Evolutionary conservation across 2,888 invertebrate species (phyloP), one percentile per base, ranked within the genome.

Genomic region (Apamea crenata): DNA sequence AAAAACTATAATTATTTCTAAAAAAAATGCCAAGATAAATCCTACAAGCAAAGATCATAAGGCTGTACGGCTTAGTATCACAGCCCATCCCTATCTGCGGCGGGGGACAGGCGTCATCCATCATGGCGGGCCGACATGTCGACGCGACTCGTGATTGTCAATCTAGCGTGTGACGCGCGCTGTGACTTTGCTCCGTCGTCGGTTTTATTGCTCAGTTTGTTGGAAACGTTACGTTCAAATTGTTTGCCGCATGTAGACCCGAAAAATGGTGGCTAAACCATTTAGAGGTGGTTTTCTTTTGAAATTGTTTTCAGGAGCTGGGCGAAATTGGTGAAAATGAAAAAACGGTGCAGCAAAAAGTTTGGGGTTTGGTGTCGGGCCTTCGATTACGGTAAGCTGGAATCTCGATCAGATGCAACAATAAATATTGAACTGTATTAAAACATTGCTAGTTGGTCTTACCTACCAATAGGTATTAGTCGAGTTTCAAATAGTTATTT

Each of bases 101-200:
- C 80, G 81, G 79, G 65, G 83, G 88, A 85, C 88, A 81, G 86
- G 83, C 88, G 88, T 88, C 91, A 92, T 93, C 92, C 91, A 93
- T 93, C 94, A 94, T 90, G 91, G 86, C 89, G 77, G 79, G 79
- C 61, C 83, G 87, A 85, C 88, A 91, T 88, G 91, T 90, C 91
- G 92, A 92, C 92, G 91, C 90, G 93, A 91, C 91, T 89, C 89
- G 89, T 92, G 94, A 94, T 93, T 93, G 93, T 93, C 93, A 93
- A 93, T 93, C 94, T 93, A 90, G 89, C 90, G 89, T 89, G 90
- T 87, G 90, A 89, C 87, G 88, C 87, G 78, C 90, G 88, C 90
- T 90, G 88, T 90, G 91, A 90, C 92, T 91, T 89, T 87, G 89
- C 84, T 77, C 87, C 78, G 89, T 82, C 79, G 89, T 79, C 88